Percentiles rank a stretch among this genome's conserved stretches.
Evolutionary conservation across 2,797 vertebrate species (phyloP).

Genomic region (Lophotriccus pileatus): DNA sequence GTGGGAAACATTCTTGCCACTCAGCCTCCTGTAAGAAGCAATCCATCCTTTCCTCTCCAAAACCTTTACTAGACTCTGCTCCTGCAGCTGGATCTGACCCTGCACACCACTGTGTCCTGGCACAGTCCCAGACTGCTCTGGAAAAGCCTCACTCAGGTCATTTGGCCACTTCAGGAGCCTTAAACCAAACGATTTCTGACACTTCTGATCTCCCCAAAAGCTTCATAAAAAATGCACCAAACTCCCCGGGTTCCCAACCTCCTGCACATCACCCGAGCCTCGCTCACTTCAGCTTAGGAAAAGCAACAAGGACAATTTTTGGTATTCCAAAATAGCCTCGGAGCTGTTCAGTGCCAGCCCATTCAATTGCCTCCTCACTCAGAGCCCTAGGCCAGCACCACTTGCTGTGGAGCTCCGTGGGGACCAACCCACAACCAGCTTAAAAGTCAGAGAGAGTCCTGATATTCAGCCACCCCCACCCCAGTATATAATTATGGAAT

Average conservation of each 20-base stretch:
- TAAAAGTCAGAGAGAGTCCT: not conserved
- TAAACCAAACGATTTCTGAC: not conserved
- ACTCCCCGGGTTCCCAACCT: not conserved
- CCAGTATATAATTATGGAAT: not conserved
- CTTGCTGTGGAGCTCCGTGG: not conserved
- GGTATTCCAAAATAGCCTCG: not conserved
- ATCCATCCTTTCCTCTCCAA: not conserved
- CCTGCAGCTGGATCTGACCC: not conserved
- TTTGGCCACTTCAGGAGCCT: not conserved
- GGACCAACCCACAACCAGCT: not conserved
- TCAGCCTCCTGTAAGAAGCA: not conserved
- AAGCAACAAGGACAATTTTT: not conserved
- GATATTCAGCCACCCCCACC: not conserved
- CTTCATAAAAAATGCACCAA: not conserved
- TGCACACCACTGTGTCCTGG: not conserved
- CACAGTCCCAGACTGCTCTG: not conserved
- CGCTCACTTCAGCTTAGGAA: not conserved
- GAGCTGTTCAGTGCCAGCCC: not conserved
- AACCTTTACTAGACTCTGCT: not conserved
- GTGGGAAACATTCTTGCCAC: not conserved
- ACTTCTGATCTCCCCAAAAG: not conserved
- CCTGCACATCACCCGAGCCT: rapidly evolving
- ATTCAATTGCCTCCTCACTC: rapidly evolving
- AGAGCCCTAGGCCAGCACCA: not conserved
- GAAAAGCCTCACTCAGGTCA: not conserved